A percentile compares a stretch with the other conserved stretches of the same genome.
Conservation (phyloP, 2,113 vertebrate genomes). For the Lepus americanus region DNA sequence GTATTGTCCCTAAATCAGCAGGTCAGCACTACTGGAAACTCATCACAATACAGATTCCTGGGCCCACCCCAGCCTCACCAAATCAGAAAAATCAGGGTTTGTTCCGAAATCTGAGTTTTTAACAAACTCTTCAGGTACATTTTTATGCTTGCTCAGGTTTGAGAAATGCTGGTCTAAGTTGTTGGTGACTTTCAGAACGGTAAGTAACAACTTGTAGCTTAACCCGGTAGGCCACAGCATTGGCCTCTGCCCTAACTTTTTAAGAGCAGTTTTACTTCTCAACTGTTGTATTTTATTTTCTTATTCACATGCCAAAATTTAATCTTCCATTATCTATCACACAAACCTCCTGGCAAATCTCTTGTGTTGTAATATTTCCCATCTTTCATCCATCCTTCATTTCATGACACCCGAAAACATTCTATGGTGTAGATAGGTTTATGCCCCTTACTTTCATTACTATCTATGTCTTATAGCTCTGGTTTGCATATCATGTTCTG, state of each 20-base stretch:
- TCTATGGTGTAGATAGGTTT: background rate
- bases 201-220: background rate
- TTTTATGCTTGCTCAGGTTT: background rate
- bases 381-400: background rate
- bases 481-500: background rate
- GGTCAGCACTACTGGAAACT: background rate
- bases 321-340: background rate
- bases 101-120: too few relatives aligned
- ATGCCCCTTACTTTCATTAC: background rate
- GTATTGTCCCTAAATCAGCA: background rate
- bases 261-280: conserved; percentile 33
- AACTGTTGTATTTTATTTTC: conserved; percentile 20
- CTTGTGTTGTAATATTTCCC: background rate
- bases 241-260: background rate
- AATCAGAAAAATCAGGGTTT: background rate
- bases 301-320: background rate
- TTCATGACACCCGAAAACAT: background rate
- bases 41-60: background rate
- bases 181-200: background rate
- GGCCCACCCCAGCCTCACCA: background rate
- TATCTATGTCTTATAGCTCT: background rate
- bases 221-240: too few relatives aligned
- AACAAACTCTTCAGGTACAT: background rate
- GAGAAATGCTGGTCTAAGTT: background rate
- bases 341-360: background rate